A percentile compares a stretch with the other conserved stretches of the same genome.
phyloP scores from a whole-genome alignment of 1,140 invertebrate species.

The Pentalonia nigronervosa region DNA sequence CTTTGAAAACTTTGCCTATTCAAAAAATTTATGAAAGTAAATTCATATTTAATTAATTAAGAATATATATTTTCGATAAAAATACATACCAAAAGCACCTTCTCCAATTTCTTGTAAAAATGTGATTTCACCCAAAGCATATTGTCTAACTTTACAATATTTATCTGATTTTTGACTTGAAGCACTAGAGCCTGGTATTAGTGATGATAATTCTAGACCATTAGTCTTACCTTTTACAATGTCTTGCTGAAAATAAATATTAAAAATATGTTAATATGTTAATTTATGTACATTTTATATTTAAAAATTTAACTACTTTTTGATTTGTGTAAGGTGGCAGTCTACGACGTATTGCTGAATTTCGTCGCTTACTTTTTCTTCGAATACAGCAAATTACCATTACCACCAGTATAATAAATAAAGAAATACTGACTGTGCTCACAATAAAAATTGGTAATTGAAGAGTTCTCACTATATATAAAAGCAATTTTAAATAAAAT shows the following conservation, averaged over 20 bases:
- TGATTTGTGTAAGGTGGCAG: constrained; percentile 48
- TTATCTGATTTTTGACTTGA: constrained; percentile 63
- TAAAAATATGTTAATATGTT: constrained; percentile 1
- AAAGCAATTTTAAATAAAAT: constrained; percentile 23
- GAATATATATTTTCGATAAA: neutral
- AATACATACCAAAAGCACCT: constrained; percentile 86
- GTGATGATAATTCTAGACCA: constrained; percentile 66
- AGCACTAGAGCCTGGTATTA: constrained; percentile 62
- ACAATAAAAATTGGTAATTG: constrained; percentile 41
- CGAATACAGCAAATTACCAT: constrained; percentile 52
- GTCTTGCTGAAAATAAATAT: constrained; percentile 41
- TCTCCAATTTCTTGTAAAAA: constrained; percentile 95
- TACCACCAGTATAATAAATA: constrained; percentile 32
- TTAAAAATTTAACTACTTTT: constrained; percentile 37
- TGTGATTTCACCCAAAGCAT: constrained; percentile 74
- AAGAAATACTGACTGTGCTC: constrained; percentile 44
- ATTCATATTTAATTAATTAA: neutral
- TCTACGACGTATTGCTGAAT: constrained; percentile 49
- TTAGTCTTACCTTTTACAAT: constrained; percentile 61
- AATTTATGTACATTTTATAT: neutral
- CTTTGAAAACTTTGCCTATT: constrained; percentile 88
- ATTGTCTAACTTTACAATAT: constrained; percentile 68
- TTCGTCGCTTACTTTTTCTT: constrained; percentile 27
- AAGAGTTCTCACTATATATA: constrained; percentile 40
- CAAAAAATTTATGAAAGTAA: constrained; percentile 20